phyloP scores from a whole-genome alignment of 1,140 invertebrate species.

The Vollenhovia emeryi region DNA sequence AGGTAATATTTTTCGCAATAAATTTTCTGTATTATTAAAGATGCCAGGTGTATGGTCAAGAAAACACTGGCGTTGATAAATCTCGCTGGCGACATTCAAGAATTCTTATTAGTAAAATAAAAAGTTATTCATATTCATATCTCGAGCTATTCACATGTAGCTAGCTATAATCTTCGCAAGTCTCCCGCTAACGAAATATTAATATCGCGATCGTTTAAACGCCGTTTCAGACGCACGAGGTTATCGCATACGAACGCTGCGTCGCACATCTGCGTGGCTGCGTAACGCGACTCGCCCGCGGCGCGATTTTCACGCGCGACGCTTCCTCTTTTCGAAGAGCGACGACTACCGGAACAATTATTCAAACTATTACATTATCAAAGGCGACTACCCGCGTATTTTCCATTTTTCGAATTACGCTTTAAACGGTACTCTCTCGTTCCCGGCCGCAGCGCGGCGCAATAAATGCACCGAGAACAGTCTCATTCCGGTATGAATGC shows the following conservation, averaged over 20 bases:
- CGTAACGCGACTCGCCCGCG: constrained; percentile 17
- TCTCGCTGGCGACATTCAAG: too few species aligned
- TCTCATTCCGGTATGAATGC: constrained; percentile 48
- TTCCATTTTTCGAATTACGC: constrained; percentile 51
- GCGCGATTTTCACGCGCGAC: constrained; percentile 32
- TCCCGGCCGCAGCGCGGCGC: neutral
- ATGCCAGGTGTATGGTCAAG: too few species aligned
- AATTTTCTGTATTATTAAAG: too few species aligned
- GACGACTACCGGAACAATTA: constrained; percentile 44
- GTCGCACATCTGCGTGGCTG: constrained; percentile 18
- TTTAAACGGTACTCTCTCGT: constrained; percentile 31
- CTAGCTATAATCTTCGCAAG: neutral
- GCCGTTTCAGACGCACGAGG: neutral
- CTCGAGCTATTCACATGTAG: neutral
- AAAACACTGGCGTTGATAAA: too few species aligned
- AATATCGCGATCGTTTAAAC: neutral
- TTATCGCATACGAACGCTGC: neutral
- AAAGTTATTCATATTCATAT: neutral
- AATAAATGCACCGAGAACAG: constrained; percentile 56
- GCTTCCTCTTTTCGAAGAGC: constrained; percentile 12
- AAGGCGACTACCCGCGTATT: constrained; percentile 38
- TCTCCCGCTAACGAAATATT: neutral
- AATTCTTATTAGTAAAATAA: too few species aligned
- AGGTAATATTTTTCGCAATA: too few species aligned
- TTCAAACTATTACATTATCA: constrained; percentile 51